A percentile compares a stretch with the other conserved stretches of the same genome.
phyloP scores from a whole-genome alignment of 2,888 invertebrate genomes.

The Lutraria lutraria region DNA sequence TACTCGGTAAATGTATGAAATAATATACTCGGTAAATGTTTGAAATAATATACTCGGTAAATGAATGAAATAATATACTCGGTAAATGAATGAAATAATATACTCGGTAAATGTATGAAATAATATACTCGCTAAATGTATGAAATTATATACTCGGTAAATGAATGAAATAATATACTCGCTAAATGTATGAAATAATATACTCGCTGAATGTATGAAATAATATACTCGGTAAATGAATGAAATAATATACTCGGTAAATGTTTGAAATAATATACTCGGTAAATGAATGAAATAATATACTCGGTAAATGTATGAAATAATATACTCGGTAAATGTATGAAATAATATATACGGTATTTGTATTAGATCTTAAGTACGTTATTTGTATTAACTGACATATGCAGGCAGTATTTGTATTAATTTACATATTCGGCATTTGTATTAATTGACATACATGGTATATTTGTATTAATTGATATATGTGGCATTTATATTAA shows the following conservation, averaged over 20 bases:
- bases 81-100: no score
- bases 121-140: background rate
- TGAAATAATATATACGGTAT: background rate
- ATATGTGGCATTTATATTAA: no score
- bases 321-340: background rate
- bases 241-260: no score
- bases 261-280: background rate
- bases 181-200: conserved; percentile 58
- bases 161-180: background rate
- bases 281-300: background rate
- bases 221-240: background rate
- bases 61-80: background rate
- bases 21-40: background rate
- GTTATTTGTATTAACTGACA: no score
- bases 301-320: background rate
- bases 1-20: background rate
- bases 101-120: background rate
- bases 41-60: conserved; percentile 80
- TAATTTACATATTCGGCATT: no score
- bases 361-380: background rate
- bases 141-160: background rate
- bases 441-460: no score
- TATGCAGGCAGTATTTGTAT: no score
- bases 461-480: no score
- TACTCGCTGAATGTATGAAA: conserved; percentile 75